Conservation (phyloP, 2,888 invertebrate species). For the Neoscelio sp. region DNA sequence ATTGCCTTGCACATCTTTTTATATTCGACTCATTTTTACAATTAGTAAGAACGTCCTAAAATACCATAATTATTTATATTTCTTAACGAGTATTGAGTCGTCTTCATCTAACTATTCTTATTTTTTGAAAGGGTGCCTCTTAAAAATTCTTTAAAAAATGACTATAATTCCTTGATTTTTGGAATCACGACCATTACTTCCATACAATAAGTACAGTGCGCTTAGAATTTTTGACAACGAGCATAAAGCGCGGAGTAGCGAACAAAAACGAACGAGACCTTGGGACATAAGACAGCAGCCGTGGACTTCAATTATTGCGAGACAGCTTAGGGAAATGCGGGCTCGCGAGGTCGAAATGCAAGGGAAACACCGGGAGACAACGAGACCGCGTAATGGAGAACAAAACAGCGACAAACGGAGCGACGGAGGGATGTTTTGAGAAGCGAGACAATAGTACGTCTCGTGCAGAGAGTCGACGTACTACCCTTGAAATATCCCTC, state of each 20-base stretch:
- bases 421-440: conserved; percentile 66
- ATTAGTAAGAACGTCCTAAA: background rate
- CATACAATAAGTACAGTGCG: too few relatives aligned
- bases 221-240: conserved; percentile 21
- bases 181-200: conserved; percentile 8
- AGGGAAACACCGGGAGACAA: conserved; percentile 37
- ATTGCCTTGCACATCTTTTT: background rate
- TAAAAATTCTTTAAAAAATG: conserved; percentile 10
- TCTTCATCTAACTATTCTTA: conserved; percentile 9
- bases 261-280: conserved; percentile 59
- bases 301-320: conserved; percentile 70
- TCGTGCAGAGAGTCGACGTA: conserved; percentile 63
- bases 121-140: conserved; percentile 1
- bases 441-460: conserved; percentile 71
- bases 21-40: background rate
- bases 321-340: conserved; percentile 67
- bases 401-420: conserved; percentile 64
- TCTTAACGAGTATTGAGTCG: too few relatives aligned
- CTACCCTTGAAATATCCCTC: conserved; percentile 46
- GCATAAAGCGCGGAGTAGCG: conserved; percentile 23
- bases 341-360: conserved; percentile 30
- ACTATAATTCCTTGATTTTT: conserved; percentile 2
- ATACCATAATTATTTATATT: too few relatives aligned
- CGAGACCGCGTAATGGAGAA: conserved; percentile 69
- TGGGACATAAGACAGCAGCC: conserved; percentile 61